Percentiles rank a stretch among this genome's conserved stretches.
Evolutionary conservation across 2,797 vertebrate species (phyloP).

Genomic region (Arnoldichthys spilopterus): DNA sequence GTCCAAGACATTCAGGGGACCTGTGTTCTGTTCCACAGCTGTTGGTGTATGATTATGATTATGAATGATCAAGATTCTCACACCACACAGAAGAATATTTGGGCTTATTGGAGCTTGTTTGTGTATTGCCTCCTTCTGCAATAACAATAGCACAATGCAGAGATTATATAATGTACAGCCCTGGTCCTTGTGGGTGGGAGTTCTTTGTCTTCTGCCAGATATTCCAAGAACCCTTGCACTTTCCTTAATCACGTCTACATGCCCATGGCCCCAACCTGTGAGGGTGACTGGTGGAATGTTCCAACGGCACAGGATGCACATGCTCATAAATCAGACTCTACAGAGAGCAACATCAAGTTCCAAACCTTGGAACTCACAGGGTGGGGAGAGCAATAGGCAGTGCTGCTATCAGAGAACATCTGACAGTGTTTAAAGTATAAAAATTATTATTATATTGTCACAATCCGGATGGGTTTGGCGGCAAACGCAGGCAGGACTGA

Average conservation of each 20-base stretch:
- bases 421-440: neutral
- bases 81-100: neutral
- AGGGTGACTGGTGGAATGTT: conserved; percentile 14
- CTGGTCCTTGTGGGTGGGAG: neutral
- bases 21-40: no score
- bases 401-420: neutral
- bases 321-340: neutral
- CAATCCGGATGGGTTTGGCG: no score
- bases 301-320: neutral
- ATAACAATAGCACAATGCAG: neutral
- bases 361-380: neutral
- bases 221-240: no score
- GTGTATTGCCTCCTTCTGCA: neutral
- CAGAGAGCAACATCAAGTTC: neutral
- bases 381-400: neutral
- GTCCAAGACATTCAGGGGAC: no score
- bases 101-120: neutral
- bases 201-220: neutral
- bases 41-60: no score
- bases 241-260: conserved; percentile 17
- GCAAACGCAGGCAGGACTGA: no score
- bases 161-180: neutral
- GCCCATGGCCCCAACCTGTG: neutral
- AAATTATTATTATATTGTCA: no score
- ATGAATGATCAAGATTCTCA: no score